phyloP scores from a whole-genome alignment of 1,140 invertebrate genomes.

The Drosophila varians region DNA sequence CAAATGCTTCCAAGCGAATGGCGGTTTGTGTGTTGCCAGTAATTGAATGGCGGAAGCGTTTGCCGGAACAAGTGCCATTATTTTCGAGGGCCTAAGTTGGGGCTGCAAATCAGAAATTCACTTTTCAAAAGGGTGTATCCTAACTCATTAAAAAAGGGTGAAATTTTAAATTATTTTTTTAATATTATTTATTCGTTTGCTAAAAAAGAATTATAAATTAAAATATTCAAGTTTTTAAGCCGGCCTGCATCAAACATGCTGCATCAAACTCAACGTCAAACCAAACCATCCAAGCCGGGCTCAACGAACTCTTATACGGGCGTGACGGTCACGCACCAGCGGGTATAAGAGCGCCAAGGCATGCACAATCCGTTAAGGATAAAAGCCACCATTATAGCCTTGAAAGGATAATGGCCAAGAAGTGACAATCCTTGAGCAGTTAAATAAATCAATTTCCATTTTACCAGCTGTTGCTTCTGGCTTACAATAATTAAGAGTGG shows the following conservation, averaged over 20 bases:
- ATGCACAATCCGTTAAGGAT: constrained; percentile 47
- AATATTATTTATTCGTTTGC: no score
- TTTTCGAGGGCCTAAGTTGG: not conserved
- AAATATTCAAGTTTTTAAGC: not conserved
- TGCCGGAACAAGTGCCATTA: constrained; percentile 32
- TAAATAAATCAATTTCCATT: constrained; percentile 14
- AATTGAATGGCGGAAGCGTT: constrained; percentile 36
- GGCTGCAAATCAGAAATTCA: not conserved
- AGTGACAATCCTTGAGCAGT: constrained; percentile 27
- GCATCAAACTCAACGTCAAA: constrained; percentile 6
- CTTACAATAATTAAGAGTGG: constrained; percentile 29
- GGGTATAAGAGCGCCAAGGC: constrained; percentile 21
- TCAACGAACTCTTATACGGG: constrained; percentile 30
- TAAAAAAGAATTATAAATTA: not conserved
- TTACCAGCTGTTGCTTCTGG: constrained; percentile 22
- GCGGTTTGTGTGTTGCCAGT: constrained; percentile 12
- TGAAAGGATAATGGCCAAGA: constrained; percentile 36
- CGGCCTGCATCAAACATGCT: constrained; percentile 1
- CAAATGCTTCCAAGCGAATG: constrained; percentile 4
- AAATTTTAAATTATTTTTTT: no score
- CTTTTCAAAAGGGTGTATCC: no score
- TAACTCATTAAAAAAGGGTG: no score
- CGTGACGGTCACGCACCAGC: constrained; percentile 3
- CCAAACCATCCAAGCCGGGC: not conserved
- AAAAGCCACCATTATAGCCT: constrained; percentile 25